phyloP scores from a whole-genome alignment of 23 tunicate genomes.

The Ascidia mentula region DNA sequence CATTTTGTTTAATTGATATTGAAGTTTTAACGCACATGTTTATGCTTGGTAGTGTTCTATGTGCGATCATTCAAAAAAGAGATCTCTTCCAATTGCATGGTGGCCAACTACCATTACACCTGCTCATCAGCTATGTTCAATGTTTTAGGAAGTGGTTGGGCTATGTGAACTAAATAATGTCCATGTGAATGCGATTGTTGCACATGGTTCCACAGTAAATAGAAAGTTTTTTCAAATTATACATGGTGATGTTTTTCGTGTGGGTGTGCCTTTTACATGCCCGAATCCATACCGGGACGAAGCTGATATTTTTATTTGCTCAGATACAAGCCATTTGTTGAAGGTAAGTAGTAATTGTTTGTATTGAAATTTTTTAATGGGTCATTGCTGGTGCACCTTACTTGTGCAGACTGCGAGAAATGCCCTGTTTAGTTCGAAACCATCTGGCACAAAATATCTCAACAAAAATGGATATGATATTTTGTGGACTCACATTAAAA shows the following conservation, averaged over 20 bases:
- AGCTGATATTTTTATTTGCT: background rate
- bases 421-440: background rate
- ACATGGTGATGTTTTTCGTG: background rate
- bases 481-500: slow-evolving; percentile 18
- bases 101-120: background rate
- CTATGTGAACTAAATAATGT: background rate
- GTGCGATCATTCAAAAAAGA: slow-evolving; percentile 22
- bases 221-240: slow-evolving; percentile 12
- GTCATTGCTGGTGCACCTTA: background rate
- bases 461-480: slow-evolving; percentile 10
- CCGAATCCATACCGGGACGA: background rate
- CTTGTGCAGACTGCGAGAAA: background rate
- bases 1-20: background rate
- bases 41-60: slow-evolving; percentile 18
- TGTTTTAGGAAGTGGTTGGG: background rate
- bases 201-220: background rate
- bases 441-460: slow-evolving; percentile 5
- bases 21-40: slow-evolving; percentile 21
- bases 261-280: background rate
- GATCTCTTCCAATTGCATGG: slow-evolving; percentile 4
- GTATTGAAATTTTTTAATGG: background rate
- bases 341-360: background rate
- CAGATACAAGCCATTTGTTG: background rate
- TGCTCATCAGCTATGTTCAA: background rate
- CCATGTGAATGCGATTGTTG: slow-evolving; percentile 7